phyloP scores from a whole-genome alignment of 2,113 vertebrate species.

The Strix aluco region DNA sequence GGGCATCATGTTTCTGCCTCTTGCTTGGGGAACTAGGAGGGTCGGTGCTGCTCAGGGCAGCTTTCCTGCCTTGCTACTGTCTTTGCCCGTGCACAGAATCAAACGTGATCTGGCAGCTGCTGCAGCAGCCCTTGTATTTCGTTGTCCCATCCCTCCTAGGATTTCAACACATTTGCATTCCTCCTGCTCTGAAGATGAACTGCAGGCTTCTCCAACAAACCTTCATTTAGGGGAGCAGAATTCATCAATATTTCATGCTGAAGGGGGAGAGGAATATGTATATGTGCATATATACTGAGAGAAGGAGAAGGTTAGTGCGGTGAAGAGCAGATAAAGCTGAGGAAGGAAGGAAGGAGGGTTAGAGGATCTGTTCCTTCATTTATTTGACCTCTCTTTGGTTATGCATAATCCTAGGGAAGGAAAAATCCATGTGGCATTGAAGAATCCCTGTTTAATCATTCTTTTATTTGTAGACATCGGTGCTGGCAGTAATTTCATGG shows the following conservation, averaged over 20 bases:
- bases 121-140: constrained; percentile 3
- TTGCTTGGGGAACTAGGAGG: not conserved
- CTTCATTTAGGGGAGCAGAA: constrained; percentile 43
- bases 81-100: not conserved
- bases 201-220: constrained; percentile 25
- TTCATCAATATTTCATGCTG: constrained; percentile 68
- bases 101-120: constrained; percentile 41
- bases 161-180: constrained; percentile 52
- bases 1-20: not conserved
- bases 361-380: constrained; percentile 16
- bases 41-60: not conserved
- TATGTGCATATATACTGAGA: not conserved
- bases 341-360: not conserved
- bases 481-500: constrained; percentile 9
- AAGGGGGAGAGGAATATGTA: constrained; percentile 17
- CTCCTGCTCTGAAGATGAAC: constrained; percentile 33
- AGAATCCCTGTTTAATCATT: constrained; percentile 58
- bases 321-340: not conserved
- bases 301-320: not conserved
- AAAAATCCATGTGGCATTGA: constrained; percentile 35
- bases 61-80: constrained; percentile 11
- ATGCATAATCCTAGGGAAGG: constrained; percentile 22
- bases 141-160: constrained; percentile 31
- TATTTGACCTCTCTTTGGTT: constrained; percentile 45
- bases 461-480: constrained; percentile 51